Evolutionary conservation across 2,888 invertebrate species (phyloP).

Genomic region (Heliconius charithonia): DNA sequence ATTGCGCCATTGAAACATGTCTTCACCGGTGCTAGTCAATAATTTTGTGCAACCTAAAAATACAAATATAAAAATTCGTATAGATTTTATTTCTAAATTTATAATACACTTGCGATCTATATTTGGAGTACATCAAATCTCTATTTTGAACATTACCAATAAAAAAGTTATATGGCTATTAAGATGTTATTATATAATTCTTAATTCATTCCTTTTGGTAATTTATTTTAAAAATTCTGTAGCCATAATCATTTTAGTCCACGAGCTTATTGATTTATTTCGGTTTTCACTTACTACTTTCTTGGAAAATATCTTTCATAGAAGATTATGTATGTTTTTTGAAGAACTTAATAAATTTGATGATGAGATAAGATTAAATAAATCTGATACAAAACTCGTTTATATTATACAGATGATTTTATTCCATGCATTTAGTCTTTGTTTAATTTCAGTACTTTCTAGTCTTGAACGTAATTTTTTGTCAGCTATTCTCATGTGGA

Average conservation of each 20-base stretch:
- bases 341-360: slow-evolving; percentile 4
- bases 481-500: not conserved
- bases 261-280: not conserved
- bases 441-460: too few relatives aligned
- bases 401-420: not conserved
- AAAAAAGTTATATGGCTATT: not conserved
- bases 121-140: not conserved
- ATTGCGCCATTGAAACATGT: not conserved
- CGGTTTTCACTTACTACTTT: not conserved
- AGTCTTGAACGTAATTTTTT: too few relatives aligned
- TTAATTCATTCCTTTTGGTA: not conserved
- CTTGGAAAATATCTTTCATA: not conserved
- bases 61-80: not conserved
- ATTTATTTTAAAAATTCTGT: not conserved
- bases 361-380: not conserved
- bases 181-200: slow-evolving; percentile 1
- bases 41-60: slow-evolving; percentile 5
- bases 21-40: not conserved
- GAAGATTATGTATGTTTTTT: not conserved
- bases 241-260: not conserved
- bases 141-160: not conserved
- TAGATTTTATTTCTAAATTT: slow-evolving; percentile 1
- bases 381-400: not conserved
- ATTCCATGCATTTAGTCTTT: not conserved
- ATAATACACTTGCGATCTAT: not conserved